A percentile compares a stretch with the other conserved stretches of the same genome.
These are phyloP conservation scores for Erebia epiphron DNA, from an alignment of 2,888 invertebrate genomes.

Conservation along the genomic window DNA sequence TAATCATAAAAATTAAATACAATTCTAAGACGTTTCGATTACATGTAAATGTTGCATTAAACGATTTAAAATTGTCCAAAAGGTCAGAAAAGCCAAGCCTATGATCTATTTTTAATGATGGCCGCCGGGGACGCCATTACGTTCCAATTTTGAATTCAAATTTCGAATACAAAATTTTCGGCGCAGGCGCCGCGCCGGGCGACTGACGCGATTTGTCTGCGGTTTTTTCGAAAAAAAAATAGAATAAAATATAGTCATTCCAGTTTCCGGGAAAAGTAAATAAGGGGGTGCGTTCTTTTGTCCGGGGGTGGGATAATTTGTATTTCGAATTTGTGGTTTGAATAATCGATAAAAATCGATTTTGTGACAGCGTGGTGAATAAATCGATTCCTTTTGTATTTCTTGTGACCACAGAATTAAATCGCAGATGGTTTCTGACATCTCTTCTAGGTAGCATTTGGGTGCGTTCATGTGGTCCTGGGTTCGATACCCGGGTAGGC, in stretches of 20 bases:
- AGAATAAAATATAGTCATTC: conserved; percentile 56
- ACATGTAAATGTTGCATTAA: conserved; percentile 53
- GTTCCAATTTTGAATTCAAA: conserved; percentile 71
- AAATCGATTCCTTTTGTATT: conserved; percentile 27
- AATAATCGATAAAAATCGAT: conserved; percentile 24
- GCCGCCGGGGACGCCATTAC: conserved; percentile 65
- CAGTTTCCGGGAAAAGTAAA: conserved; percentile 53
- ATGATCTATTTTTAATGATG: conserved; percentile 77
- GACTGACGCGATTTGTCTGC: conserved; percentile 59
- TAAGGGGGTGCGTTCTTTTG: conserved; percentile 45
- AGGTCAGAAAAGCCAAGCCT: conserved; percentile 47
- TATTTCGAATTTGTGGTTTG: conserved; percentile 35
- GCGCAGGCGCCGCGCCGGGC: conserved; percentile 65
- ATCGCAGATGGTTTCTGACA: too few species aligned
- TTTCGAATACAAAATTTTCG: conserved; percentile 58
- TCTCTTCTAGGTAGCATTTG: too few species aligned
- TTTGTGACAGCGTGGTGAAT: conserved; percentile 15
- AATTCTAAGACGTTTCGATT: conserved; percentile 43
- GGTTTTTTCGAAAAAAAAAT: conserved; percentile 51
- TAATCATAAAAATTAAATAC: conserved; percentile 2
- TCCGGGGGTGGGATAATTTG: conserved; percentile 44
- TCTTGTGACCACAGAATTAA: background rate
- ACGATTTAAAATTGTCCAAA: conserved; percentile 59
- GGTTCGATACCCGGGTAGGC: too few species aligned
- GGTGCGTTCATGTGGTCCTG: too few species aligned